Evolutionary conservation across 1,140 invertebrate genomes (phyloP), one percentile per base, ranked within the genome.

Genomic region (Planococcus citri): DNA sequence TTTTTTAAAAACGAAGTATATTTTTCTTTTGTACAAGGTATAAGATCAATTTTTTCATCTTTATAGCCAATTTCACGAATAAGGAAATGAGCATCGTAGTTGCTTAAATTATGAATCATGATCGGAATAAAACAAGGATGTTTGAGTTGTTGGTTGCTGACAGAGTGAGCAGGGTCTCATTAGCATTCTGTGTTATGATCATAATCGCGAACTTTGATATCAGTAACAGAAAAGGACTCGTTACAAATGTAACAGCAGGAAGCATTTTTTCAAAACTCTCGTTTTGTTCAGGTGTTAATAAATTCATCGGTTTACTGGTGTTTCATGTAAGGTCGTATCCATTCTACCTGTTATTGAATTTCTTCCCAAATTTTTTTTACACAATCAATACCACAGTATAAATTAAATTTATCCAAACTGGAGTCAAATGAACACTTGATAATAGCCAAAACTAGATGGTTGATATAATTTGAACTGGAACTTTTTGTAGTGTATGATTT

Each of bases 41-140:
- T 24, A 20, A 41, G 6, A 21, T 38, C 22, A 22, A 41, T 25
- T 1, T 38, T 25, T 17, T 69, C 29, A 24, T 69, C 17, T 41
- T 69, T 37, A 21, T 41, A 29, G 8, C 27, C 61, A 6, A 70
- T 12, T 27, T 57, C 61, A 0, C 2, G 27, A 17, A 38, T 29
- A 0, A 71, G 60, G 17, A 71, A 64, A 64, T 71, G 68, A 6
- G n/a, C n/a, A 0, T 71, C 68, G 14, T 71, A 71, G 22, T 69
- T 69, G 8, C 14, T 2, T 8, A 51, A 6, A 9, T 71, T 68
- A 6, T 71, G 67, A 0, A 71, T 10, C 17, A 69, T 29, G 12
- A 58, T 27, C 10, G 71, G 68, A 0, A 71, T 1, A 21, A 64
- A 71, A 9, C n/a, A n/a, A 0, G 25, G 37, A 0, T 9, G n/a